Evolutionary conservation across 1,140 invertebrate species (phyloP).

Genomic region (Drosophila ogumai): DNA sequence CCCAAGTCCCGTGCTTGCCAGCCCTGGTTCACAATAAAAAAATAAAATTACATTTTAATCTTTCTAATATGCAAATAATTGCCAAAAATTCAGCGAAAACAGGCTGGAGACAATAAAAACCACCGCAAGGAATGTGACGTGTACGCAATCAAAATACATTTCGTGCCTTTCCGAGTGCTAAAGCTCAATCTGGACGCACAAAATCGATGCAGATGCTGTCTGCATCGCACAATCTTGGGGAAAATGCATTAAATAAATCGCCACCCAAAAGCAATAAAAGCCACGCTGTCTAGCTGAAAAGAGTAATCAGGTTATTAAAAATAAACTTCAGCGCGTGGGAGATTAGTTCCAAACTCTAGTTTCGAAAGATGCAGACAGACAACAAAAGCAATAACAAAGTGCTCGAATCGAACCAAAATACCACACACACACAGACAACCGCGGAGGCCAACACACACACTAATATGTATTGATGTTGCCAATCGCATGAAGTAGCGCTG

Average conservation of each 20-base stretch:
- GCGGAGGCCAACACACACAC: constrained; percentile 16
- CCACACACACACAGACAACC: constrained; percentile 51
- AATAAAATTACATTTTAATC: constrained; percentile 43
- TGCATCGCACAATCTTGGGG: constrained; percentile 34
- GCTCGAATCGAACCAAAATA: constrained; percentile 76
- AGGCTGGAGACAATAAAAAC: neutral
- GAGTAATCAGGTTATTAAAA: neutral
- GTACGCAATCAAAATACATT: neutral
- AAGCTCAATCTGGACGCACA: constrained; percentile 8
- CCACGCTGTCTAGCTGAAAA: neutral
- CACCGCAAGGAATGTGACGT: constrained; percentile 14
- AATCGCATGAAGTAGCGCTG: constrained; percentile 33
- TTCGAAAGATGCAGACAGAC: constrained; percentile 53
- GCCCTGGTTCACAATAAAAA: constrained; percentile 37
- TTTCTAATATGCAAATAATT: constrained; percentile 44
- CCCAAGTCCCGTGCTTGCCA: constrained; percentile 10
- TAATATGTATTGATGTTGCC: constrained; percentile 57
- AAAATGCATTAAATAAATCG: constrained; percentile 35
- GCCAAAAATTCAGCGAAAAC: neutral
- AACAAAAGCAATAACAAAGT: constrained; percentile 79
- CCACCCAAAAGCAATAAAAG: neutral
- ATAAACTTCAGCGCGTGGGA: neutral
- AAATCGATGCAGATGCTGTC: constrained; percentile 53
- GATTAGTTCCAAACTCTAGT: constrained; percentile 9
- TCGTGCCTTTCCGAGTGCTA: constrained; percentile 28